Percentiles rank a stretch among this genome's conserved stretches.
Conservation (phyloP, 2,797 vertebrate species). For the Dryobates pubescens region DNA sequence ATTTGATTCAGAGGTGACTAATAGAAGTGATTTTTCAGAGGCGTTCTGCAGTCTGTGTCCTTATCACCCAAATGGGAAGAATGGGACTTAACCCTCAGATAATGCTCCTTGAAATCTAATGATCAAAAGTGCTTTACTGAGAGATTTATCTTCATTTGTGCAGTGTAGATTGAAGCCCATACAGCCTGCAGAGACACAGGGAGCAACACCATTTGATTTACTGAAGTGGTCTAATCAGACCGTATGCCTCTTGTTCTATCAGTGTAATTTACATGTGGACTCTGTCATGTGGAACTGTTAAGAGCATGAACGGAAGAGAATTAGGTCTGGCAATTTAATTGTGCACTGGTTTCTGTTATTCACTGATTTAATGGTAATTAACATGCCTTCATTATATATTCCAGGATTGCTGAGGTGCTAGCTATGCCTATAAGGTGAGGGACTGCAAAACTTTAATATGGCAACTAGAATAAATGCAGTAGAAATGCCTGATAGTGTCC, state of each 20-base stretch:
- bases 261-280: neutral
- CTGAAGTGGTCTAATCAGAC: slow-evolving; percentile 1
- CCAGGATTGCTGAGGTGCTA: neutral
- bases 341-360: slow-evolving; percentile 1
- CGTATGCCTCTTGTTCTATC: neutral
- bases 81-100: neutral
- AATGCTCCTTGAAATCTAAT: neutral
- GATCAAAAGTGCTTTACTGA: neutral
- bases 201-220: neutral
- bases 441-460: neutral
- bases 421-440: neutral
- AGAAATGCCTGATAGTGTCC: neutral
- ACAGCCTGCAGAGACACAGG: neutral
- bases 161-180: neutral
- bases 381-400: neutral
- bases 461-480: neutral
- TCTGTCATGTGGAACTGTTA: neutral
- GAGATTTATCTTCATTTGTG: neutral
- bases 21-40: neutral
- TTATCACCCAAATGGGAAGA: neutral
- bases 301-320: slow-evolving; percentile 31
- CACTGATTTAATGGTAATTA: slow-evolving; percentile 19
- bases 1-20: neutral
- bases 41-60: neutral
- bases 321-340: slow-evolving; percentile 11